These are phyloP conservation scores for Diadegma fenestrale DNA, from an alignment of 2,888 invertebrate species.

Conservation along the genomic window DNA sequence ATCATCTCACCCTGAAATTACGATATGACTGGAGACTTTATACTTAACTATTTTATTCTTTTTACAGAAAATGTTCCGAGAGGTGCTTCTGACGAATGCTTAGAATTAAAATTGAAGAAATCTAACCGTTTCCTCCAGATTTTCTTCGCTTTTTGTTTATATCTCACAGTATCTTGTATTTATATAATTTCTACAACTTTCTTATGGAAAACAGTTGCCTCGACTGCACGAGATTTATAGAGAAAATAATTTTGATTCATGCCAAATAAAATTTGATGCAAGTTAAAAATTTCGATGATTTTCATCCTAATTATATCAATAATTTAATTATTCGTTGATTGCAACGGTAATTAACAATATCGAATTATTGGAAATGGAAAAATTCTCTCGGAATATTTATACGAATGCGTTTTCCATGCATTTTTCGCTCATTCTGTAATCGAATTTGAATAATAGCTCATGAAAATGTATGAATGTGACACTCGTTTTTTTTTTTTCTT, in stretches of 20 bases:
- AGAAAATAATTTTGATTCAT: background rate
- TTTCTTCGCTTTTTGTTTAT: background rate
- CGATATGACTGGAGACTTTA: background rate
- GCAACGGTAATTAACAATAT: background rate
- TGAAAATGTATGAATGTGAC: conserved; percentile 21
- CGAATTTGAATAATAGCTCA: conserved; percentile 33
- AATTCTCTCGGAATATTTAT: background rate
- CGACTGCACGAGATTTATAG: background rate
- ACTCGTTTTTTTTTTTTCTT: background rate
- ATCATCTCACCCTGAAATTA: background rate
- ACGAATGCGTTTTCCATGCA: background rate
- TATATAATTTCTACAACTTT: background rate
- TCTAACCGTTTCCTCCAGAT: background rate
- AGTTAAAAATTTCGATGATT: background rate
- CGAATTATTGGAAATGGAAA: background rate
- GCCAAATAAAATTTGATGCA: background rate
- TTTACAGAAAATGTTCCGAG: background rate
- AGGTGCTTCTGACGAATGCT: background rate
- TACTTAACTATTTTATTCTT: background rate
- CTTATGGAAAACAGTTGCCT: background rate
- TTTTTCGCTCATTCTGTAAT: background rate
- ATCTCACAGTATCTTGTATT: background rate
- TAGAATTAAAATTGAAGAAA: background rate
- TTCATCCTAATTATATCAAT: background rate
- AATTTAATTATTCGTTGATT: background rate